Evolutionary conservation across 2,113 vertebrate genomes (phyloP).

Genomic region (Etheostoma cragini): DNA sequence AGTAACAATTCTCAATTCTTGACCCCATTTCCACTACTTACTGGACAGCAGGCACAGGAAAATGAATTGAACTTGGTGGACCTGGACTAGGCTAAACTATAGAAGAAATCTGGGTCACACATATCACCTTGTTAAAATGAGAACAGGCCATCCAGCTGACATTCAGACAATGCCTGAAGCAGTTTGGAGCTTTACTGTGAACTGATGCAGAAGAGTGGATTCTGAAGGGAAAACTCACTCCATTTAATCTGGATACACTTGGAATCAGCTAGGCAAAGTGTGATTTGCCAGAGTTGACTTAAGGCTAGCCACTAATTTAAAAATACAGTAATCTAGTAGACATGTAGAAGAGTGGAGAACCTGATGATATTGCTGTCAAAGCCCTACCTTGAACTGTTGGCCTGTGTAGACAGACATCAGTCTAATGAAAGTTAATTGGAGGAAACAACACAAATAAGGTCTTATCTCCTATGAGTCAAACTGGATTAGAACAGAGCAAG

Average conservation of each 20-base stretch:
- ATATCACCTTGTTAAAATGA: constrained; percentile 73
- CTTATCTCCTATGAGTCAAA: neutral
- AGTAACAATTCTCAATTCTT: constrained; percentile 22
- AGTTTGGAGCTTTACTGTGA: constrained; percentile 70
- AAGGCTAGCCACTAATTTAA: neutral
- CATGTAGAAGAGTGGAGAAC: neutral
- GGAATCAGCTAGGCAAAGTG: constrained; percentile 36
- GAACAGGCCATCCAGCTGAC: constrained; percentile 74
- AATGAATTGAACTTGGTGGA: constrained; percentile 32
- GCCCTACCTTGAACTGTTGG: neutral
- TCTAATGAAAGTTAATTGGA: constrained; percentile 8
- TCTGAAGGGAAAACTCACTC: constrained; percentile 63
- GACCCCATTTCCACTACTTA: constrained; percentile 1
- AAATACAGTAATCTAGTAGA: neutral
- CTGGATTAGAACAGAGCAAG: constrained; percentile 21
- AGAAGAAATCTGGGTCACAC: constrained; percentile 69
- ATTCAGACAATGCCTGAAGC: constrained; percentile 76
- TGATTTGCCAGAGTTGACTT: constrained; percentile 26
- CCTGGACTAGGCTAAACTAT: constrained; percentile 51
- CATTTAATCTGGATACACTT: constrained; percentile 60
- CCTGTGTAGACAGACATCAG: neutral
- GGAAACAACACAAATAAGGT: constrained; percentile 13
- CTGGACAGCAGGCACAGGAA: constrained; percentile 5
- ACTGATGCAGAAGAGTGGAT: constrained; percentile 77
- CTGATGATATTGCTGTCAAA: neutral